Base-by-base conservation (phyloP, 2,888 invertebrate genomes). In the Sphecodes monilicornis region DNA sequence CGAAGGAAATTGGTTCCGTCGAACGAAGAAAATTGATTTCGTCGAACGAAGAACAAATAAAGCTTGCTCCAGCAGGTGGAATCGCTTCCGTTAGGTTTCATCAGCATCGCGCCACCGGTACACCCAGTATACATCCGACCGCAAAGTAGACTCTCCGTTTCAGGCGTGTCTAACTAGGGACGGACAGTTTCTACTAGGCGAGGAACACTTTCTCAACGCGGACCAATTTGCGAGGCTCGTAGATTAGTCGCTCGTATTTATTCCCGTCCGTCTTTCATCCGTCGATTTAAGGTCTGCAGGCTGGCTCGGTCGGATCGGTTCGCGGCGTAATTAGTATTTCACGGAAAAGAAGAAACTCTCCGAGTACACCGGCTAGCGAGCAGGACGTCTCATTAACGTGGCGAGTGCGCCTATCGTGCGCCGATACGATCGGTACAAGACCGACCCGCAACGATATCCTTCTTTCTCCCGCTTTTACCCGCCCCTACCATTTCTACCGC, bases 221-320 rank as follows among this genome's bases (percentile, higher is more conserved):
- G n/a, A 60, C 78, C 85, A 82, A 87, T 88, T 80, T 86, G 76
- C 73, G 73, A 66, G 69, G 41, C 76, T 41, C 32, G 74, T 43
- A 71, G 84, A 86, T 86, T 76, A 84, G 78, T 72, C 78, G 66
- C 79, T 80, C 78, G 73, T 69, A 76, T 81, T 86, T 66, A 75
- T 70, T 71, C 80, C 54, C 50, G 70, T 73, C 80, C 80, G 82
- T 80, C 84, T 85, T 18, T 88, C 84, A 73, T 75, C 76, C 76
- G 76, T 85, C 82, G 29, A 74, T 86, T 85, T 66, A 66, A 66
- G 66, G 66, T 66, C 66, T 66, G 32, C 32, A 8, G 64, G 32
- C 32, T 32, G 64, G 36, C 32, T 22, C 66, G 36, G 64, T 57
- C 60, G n/a, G 64, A 36, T 54, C n/a, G 39, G 39, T 60, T 16